Base-by-base conservation (phyloP, 2,797 vertebrate species). In the Tapera naevia region DNA sequence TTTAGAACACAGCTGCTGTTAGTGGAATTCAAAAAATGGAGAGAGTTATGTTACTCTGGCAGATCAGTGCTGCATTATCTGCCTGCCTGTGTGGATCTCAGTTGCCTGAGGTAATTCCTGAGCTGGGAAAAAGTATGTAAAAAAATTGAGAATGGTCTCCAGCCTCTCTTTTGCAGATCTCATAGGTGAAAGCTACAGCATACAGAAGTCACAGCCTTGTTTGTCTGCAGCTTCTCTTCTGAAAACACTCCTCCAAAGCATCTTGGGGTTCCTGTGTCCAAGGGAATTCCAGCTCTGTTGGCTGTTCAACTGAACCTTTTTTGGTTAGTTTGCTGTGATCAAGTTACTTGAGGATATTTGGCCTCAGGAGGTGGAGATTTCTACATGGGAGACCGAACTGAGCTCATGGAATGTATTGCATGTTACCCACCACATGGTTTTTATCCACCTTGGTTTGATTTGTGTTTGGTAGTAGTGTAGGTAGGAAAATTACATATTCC, bases 241-340 rank as follows among this genome's bases (percentile, higher is more conserved):
- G 50, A 58, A 88, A 89, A 54, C 39, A 32, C 48, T 61, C 21
- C 53, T 88, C 73, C 57, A 25, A 11, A 56, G 33, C 58, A 27
- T 0, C 0, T 7, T 0, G 1, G 39, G 56, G 27, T 37, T 5
- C 1, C 61, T 41, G 33, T 0, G 3, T 82, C 70, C 30, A 5
- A 70, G 57, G 86, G 37, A 78, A 61, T 96, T 95, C 91, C 84
- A 78, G 69, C 75, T 79, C 86, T 78, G 1, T 27, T 60, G 79
- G 25, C 66, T 81, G 22, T 30, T 60, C 24, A 64, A 84, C 79
- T n/a, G 75, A 15, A 71, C 60, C 27, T 35, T 69, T 86, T 71
- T 74, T 50, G 33, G 61, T 74, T 74, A 69, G 10, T 70, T 87
- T 82, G 62, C 58, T 88, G 37, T 50, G 73, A 50, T 88, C 82